Evolutionary conservation across 2,888 invertebrate species (phyloP), one percentile per base, ranked within the genome.

Genomic region (Pterostichus niger): DNA sequence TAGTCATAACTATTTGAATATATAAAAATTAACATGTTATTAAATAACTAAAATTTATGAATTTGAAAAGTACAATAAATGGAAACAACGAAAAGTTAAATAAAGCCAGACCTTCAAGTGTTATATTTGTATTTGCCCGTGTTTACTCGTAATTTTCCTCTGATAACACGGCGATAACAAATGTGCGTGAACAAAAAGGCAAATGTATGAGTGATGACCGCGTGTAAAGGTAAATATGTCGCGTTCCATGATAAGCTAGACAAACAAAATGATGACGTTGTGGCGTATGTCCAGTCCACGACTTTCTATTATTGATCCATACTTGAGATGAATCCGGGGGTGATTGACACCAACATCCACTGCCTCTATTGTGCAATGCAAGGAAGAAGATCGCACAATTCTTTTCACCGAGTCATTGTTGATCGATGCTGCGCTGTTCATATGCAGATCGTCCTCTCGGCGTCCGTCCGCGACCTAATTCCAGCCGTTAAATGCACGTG

Each of bases 401-500:
- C 73, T 73, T 61, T 73, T 17, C 13, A 44, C 9, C 44, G 17
- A 49, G 68, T 75, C 52, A 75, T 75, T 49, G 75, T 75, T 75
- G 75, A 54, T 75, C 24, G 75, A 52, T 75, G 75, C 33, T 10
- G 31, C 24, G 33, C 75, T 33, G 33, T 75, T 75, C 75, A 75
- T 75, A 75, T 75, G 75, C 52, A 75, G 75, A 75, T 75, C 75
- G 52, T n/a, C 52, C 11, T 44, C 13, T 9, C 44, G 59, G 11
- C 59, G 59, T 59, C 64, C 40, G 64, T 71, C 44, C 68, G 44
- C 68, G 76, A 76, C 76, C 76, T 76, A 76, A 76, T 76, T 76
- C 49, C 76, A 40, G 40, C 54, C 15, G 76, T 71, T 71, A 71
- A 71, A 71, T 71, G 68, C 68, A 71, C 68, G 68, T 71, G 68